A percentile compares a stretch with the other conserved stretches of the same genome.
Evolutionary conservation across 2,113 vertebrate genomes (phyloP).

Genomic region (Piliocolobus tephrosceles): DNA sequence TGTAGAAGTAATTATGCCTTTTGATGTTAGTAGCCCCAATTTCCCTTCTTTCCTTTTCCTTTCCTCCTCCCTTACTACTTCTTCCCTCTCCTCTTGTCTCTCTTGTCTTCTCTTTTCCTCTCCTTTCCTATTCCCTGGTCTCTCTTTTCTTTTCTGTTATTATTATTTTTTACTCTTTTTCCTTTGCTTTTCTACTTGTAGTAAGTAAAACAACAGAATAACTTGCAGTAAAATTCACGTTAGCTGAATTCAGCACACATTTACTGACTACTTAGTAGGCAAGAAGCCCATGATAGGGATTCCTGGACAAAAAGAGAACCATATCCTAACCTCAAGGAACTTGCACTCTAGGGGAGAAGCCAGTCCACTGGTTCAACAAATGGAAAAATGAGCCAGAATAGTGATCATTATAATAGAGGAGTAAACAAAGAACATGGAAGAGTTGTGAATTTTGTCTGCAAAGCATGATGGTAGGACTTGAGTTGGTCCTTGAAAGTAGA

Average conservation of each 20-base stretch:
- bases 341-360: not conserved
- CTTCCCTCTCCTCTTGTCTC: not conserved
- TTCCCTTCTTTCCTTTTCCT: not conserved
- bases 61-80: not conserved
- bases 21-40: not conserved
- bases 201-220: not conserved
- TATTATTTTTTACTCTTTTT: not conserved
- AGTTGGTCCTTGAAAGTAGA: not conserved
- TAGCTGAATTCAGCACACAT: not conserved
- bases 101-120: not conserved
- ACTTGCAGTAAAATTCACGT: not conserved
- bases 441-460: not conserved
- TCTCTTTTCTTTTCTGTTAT: not conserved
- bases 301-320: not conserved
- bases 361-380: not conserved
- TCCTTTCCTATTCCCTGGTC: too few species aligned
- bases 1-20: not conserved
- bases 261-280: not conserved
- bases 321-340: not conserved
- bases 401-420: not conserved
- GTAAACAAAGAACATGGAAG: not conserved
- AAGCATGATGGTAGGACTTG: not conserved
- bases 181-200: not conserved
- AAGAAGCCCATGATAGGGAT: not conserved
- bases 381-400: not conserved